phyloP scores from a whole-genome alignment of 2,888 invertebrate genomes.

The Spodoptera exigua region DNA sequence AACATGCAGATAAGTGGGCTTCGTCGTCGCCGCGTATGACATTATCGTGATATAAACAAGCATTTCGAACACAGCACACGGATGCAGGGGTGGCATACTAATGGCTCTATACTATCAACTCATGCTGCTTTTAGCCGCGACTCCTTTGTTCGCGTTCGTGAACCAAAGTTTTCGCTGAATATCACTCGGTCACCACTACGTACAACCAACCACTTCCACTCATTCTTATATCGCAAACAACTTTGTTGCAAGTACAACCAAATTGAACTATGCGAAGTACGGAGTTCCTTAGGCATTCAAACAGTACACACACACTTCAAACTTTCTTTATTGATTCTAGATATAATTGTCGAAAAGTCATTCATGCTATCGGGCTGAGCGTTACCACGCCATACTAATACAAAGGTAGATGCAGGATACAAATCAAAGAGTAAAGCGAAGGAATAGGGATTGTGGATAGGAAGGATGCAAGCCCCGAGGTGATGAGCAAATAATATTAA shows the following conservation, averaged over 20 bases:
- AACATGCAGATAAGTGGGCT: constrained; percentile 82
- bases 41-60: constrained; percentile 71
- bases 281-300: constrained; percentile 51
- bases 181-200: constrained; percentile 82
- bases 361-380: constrained; percentile 56
- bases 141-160: constrained; percentile 62
- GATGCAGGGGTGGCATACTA: constrained; percentile 83
- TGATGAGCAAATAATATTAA: constrained; percentile 75
- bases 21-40: constrained; percentile 68
- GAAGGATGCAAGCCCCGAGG: constrained; percentile 80
- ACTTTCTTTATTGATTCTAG: constrained; percentile 24
- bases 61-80: constrained; percentile 82
- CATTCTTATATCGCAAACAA: constrained; percentile 81
- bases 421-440: constrained; percentile 69
- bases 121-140: constrained; percentile 77
- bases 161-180: constrained; percentile 83
- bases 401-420: constrained; percentile 74
- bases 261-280: constrained; percentile 71
- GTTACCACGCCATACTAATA: constrained; percentile 66
- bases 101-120: constrained; percentile 75
- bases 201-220: constrained; percentile 65
- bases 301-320: constrained; percentile 32
- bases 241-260: constrained; percentile 83
- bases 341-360: constrained; percentile 21
- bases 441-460: constrained; percentile 60